A percentile compares a stretch with the other conserved stretches of the same genome.
Conservation (phyloP, 2,888 invertebrate genomes). For the Meloe dianella region DNA sequence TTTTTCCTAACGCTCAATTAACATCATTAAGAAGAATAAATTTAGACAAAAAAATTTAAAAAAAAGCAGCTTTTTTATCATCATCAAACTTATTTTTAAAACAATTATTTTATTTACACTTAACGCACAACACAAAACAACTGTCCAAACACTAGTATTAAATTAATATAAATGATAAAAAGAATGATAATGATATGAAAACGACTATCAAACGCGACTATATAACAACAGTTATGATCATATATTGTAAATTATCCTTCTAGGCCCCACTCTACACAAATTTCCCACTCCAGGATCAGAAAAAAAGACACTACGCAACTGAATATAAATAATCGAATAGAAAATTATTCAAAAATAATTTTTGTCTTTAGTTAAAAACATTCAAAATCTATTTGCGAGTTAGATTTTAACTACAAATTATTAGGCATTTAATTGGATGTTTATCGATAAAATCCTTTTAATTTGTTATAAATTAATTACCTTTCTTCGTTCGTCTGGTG, state of each 20-base stretch:
- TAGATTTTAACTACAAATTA: too few relatives aligned
- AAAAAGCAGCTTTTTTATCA: too few relatives aligned
- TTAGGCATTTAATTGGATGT: neutral
- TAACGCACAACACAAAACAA: neutral
- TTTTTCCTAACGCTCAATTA: neutral
- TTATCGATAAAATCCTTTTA: neutral
- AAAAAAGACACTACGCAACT: neutral
- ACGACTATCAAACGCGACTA: neutral
- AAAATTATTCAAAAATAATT: neutral
- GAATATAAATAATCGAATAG: neutral
- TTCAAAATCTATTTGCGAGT: too few relatives aligned
- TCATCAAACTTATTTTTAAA: neutral
- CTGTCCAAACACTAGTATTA: neutral
- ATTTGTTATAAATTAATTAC: constrained; percentile 60
- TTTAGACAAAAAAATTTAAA: too few relatives aligned
- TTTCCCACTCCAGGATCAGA: neutral
- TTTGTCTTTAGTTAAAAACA: too few relatives aligned
- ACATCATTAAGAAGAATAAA: too few relatives aligned
- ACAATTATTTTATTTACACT: neutral
- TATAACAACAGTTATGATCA: neutral
- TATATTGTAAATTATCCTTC: neutral
- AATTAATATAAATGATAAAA: neutral
- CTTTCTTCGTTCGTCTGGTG: constrained; percentile 74
- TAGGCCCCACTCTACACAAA: neutral
- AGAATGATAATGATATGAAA: neutral